Conservation (phyloP, 2,797 vertebrate species). For the Cossypha caffra region DNA sequence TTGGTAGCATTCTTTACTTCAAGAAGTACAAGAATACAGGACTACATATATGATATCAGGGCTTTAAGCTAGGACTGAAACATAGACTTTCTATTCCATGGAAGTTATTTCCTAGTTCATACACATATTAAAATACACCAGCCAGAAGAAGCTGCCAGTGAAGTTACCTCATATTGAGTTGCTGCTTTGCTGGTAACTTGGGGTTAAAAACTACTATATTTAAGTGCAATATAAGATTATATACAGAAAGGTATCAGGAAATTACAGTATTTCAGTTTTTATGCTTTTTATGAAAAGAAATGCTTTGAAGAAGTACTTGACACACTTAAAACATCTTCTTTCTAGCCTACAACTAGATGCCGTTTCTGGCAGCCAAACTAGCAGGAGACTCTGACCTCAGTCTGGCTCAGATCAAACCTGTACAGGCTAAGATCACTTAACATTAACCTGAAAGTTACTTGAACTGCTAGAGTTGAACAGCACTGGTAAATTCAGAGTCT, state of each 20-base stretch:
- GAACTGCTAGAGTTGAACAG: neutral
- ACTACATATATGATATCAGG: neutral
- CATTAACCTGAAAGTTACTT: neutral
- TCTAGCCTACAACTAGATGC: neutral
- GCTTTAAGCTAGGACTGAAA: neutral
- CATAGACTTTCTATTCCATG: neutral
- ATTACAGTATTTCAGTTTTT: neutral
- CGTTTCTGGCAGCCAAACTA: neutral
- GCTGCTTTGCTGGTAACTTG: neutral
- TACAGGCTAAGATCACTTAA: neutral
- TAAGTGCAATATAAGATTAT: neutral
- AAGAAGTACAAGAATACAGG: neutral
- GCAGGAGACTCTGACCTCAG: neutral
- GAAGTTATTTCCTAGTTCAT: neutral
- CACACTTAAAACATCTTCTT: neutral
- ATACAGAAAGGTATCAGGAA: neutral
- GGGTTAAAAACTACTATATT: neutral
- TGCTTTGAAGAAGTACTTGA: neutral
- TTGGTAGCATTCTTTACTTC: neutral
- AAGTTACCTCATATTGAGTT: neutral
- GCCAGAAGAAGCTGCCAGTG: neutral
- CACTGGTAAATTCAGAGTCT: neutral
- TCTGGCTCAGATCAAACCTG: neutral
- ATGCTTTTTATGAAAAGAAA: neutral
- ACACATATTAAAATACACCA: neutral